Base-by-base conservation (phyloP, 2,888 invertebrate genomes). In the Lottia scabra region DNA sequence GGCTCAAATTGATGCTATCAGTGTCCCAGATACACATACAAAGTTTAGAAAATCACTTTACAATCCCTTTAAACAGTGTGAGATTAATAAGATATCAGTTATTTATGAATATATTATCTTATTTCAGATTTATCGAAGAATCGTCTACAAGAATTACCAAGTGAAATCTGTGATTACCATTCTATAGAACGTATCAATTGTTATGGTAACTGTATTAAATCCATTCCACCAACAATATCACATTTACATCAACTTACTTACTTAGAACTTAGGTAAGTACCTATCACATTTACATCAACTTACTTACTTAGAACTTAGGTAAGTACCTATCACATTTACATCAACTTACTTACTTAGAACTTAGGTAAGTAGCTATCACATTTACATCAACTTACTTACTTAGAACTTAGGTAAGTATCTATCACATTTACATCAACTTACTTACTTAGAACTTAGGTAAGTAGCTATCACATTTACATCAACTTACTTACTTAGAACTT, bases 181-280 rank as follows among this genome's bases (percentile, higher is more conserved):
- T 96, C 95, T 90, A 92, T 97, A 90, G 97, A 98, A 91, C 94
- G 94, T 86, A 92, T 98, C 81, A 92, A 95, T 84, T 92, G 96
- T 82, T 96, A 97, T 90, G 96, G 97, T 91, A 98, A 98, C 92
- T 93, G 94, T 81, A 95, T 98, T 88, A 93, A 95, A 87, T 93
- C 92, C 84, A 93, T 98, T 87, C 97, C 97, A 71, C 95, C 96
- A 85, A 93, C 94, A 45, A 93, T 98, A 75, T 93, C 93, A 76
- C 93, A 93, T 89, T 92, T 98, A 72, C 95, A 96, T 87, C 95
- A 95, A 80, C 92, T 98, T 73, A 95, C 94, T 82, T 95, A 95
- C 91, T 92, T 98, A 90, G 96, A 97, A 92, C 92, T 98, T 90
- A 95, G 94, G 94, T 94, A 88, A 78, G 76, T 68, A 46, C 3